phyloP scores from a whole-genome alignment of 53 echinoderm and acorn worm species.

The Arbacia lixula region DNA sequence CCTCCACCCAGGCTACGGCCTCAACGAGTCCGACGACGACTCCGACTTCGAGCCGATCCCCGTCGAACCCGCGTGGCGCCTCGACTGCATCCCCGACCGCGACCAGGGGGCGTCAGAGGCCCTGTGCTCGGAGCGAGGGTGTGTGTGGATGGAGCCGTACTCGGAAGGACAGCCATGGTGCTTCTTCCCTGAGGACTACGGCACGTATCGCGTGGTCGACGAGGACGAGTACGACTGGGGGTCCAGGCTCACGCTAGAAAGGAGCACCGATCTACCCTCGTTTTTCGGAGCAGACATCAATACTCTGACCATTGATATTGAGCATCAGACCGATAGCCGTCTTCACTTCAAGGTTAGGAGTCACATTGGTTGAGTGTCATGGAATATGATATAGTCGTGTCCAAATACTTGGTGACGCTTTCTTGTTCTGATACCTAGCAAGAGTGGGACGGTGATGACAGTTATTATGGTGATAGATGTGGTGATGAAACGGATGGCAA shows the following conservation, averaged over 20 bases:
- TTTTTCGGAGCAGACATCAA: constrained; percentile 57
- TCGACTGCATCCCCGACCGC: constrained; percentile 81
- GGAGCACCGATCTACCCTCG: constrained; percentile 47
- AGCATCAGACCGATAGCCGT: constrained; percentile 68
- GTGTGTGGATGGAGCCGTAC: constrained; percentile 56
- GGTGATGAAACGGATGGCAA: not conserved
- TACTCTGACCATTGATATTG: constrained; percentile 66
- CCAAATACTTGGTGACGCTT: no score
- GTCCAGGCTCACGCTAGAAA: constrained; percentile 58
- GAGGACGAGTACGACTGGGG: constrained; percentile 58
- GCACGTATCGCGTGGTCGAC: constrained; percentile 54
- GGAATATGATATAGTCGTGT: no score
- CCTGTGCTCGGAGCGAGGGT: constrained; percentile 68
- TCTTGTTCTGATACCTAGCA: no score
- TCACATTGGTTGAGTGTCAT: not conserved
- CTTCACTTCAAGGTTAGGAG: constrained; percentile 74
- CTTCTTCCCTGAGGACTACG: constrained; percentile 76
- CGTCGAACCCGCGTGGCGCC: not conserved
- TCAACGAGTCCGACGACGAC: not conserved
- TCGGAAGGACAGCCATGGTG: constrained; percentile 67
- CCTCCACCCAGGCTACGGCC: constrained; percentile 46
- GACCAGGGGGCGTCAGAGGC: constrained; percentile 41
- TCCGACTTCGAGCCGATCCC: constrained; percentile 50
- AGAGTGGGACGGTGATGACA: no score
- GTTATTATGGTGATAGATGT: no score